Evolutionary conservation across 2,113 vertebrate genomes (phyloP).

Genomic region (Hystrix cristata): DNA sequence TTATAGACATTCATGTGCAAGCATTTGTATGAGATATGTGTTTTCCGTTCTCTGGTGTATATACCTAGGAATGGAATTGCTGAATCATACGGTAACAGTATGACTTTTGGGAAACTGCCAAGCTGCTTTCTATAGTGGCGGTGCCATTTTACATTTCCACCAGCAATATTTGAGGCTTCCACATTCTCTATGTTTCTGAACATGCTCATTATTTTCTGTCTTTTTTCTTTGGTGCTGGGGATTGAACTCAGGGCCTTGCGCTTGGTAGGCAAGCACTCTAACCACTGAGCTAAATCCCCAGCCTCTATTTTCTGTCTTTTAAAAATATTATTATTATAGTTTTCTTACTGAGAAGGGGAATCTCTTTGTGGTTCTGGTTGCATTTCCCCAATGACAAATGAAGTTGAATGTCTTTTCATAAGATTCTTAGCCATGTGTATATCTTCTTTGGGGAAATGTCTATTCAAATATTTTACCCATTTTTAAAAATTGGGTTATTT

Average conservation of each 20-base stretch:
- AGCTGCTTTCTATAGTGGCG: background rate
- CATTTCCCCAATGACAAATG: background rate
- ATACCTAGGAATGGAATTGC: background rate
- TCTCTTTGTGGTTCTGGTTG: background rate
- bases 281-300: too few relatives aligned
- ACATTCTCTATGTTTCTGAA: background rate
- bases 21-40: background rate
- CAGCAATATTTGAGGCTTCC: background rate
- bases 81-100: background rate
- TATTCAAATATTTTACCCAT: background rate
- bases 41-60: background rate
- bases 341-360: background rate
- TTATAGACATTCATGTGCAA: background rate
- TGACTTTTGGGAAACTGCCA: background rate
- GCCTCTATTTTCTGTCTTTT: background rate
- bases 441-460: slow-evolving; percentile 6
- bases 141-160: background rate
- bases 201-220: background rate
- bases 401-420: background rate
- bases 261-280: too few relatives aligned
- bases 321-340: background rate
- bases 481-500: background rate
- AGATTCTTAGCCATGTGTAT: background rate
- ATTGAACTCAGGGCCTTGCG: too few relatives aligned
- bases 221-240: background rate